These are phyloP conservation scores for Podarcis raffonei DNA, from an alignment of 2,113 vertebrate genomes.

Conservation along the genomic window DNA sequence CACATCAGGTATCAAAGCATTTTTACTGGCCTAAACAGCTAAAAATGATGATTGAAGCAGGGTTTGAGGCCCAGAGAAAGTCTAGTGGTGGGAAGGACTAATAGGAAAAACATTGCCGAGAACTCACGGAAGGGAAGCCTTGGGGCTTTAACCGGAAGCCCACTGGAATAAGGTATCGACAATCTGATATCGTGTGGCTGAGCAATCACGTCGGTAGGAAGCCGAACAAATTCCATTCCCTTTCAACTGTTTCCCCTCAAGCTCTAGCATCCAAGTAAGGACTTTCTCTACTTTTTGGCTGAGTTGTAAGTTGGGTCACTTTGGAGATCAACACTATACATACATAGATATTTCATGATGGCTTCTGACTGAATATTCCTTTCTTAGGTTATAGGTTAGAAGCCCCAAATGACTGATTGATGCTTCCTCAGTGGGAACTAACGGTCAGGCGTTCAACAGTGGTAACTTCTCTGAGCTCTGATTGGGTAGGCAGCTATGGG, in stretches of 20 bases:
- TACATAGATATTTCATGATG: too few species aligned
- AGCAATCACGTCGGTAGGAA: constrained; percentile 13
- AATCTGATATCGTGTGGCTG: not conserved
- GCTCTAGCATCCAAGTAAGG: not conserved
- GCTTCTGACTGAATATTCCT: not conserved
- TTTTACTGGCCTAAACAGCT: not conserved
- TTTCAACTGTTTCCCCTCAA: not conserved
- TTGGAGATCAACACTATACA: not conserved
- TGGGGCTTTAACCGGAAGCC: not conserved
- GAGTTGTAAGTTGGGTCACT: not conserved
- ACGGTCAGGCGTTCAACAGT: not conserved
- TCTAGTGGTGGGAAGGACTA: not conserved
- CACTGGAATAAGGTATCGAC: constrained; percentile 5
- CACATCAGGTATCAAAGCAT: constrained; percentile 17
- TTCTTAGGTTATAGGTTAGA: not conserved
- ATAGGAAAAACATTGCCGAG: constrained; percentile 17
- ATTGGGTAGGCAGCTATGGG: not conserved
- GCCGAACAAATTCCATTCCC: not conserved
- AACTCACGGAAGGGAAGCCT: not conserved
- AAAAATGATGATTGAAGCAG: constrained; percentile 18
- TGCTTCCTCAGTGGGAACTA: not conserved
- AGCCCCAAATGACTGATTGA: not conserved
- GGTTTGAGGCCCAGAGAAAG: constrained; percentile 32
- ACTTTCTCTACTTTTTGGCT: not conserved
- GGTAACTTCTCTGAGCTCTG: not conserved